Base-by-base conservation (phyloP, 2,113 vertebrate genomes). In the Cinclus cinclus region DNA sequence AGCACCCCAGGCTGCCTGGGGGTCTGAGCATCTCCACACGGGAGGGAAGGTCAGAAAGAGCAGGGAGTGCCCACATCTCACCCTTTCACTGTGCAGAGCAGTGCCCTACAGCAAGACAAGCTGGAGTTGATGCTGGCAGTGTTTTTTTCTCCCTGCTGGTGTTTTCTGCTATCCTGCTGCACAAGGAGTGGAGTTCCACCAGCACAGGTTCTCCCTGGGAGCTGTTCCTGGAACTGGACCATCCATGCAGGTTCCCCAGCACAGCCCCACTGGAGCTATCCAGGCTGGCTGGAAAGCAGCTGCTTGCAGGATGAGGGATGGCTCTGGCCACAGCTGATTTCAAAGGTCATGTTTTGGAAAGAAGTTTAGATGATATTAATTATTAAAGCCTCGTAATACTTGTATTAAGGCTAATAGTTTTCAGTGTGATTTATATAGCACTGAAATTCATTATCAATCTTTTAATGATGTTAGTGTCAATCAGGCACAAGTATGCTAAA, bases 291-390 rank as follows among this genome's bases (percentile, higher is more conserved):
- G 81, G 62, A 7, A n/a, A 70, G n/a, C 41, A 31, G 65, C 37
- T 58, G 64, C 35, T 14, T 58, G 53, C 39, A 47, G 74, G 41
- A 20, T 85, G 87, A 95, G 70, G 70, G 56, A 91, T 82, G 63
- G 69, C 84, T 89, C 70, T 84, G 63, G 67, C 58, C 75, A 31
- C 85, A 42, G 91, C 78, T 8, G 20, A 75, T 85, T 82, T 25
- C 33, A 93, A 89, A 92, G 89, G 89, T 94, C 70, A 62, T 50
- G 81, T 50, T 94, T 78, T 73, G 91, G 92, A 84, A 82, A 95
- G 53, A 37, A 76, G 81, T 91, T 85, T 52, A 28, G 76, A 87
- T 89, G 50, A 27, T 60, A 88, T 91, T 83, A 84, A 93, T 96
- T 94, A 96, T 84, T 91, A 62, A 94, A 96, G 44, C 86, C 81